Evolutionary conservation across 1,140 invertebrate genomes (phyloP), one percentile per base, ranked within the genome.

Genomic region (Tetramorium simillimum): DNA sequence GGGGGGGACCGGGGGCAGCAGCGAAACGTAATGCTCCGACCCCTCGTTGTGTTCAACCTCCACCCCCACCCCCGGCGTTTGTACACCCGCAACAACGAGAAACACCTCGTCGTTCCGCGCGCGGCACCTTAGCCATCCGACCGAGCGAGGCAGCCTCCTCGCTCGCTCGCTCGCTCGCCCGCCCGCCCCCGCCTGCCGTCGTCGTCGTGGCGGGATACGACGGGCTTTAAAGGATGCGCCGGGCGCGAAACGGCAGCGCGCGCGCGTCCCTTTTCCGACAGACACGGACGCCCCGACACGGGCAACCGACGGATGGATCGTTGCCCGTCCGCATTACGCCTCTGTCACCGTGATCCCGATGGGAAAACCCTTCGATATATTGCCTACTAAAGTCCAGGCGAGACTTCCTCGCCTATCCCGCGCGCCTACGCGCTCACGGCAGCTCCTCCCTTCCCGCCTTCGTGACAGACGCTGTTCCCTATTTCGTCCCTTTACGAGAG

Each of bases 311-410:
- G 62, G 78, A 91, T 78, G 84, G 89, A 88, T 91, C 90, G 82
- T 80, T 86, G 53, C 40, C 46, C 62, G 80, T 56, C 62, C 28
- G 43, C 70, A 80, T 86, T 62, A 72, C 49, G 28, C 67, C 82
- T 3, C 77, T 86, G 84, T 87, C 89, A 67, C 56, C 40, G 82
- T 86, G 84, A 89, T 91, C 87, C 87, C 87, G 56, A 65, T 53
- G 80, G 87, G 87, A 91, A 90, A 85, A 90, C 75, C 75, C 56
- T 87, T 91, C 87, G 87, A 91, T 89, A 91, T 91, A 91, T 90
- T 89, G 86, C 89, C 69, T 73, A 60, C 62, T 87, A 91, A 91
- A 91, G 85, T 91, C 87, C 84, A 60, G 18, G 10, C 75, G 84
- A 69, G 80, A 76, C 65, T 33, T 76, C 40, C 82, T 85, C 53